A percentile compares a stretch with the other conserved stretches of the same genome.
Evolutionary conservation across 2,888 invertebrate genomes (phyloP).

Genomic region (Argynnis bischoffii): DNA sequence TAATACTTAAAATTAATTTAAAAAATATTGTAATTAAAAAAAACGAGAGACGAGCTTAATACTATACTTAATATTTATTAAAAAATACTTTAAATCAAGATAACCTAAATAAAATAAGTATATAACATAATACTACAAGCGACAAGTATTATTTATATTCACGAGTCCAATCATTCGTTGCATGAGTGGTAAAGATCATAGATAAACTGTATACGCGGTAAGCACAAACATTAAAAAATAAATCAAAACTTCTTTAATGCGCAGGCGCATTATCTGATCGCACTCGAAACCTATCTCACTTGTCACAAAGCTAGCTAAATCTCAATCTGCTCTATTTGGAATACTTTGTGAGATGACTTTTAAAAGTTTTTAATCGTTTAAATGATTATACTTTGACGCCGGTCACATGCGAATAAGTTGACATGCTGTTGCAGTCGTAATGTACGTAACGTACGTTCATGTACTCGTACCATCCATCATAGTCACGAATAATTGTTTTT

Average conservation of each 20-base stretch:
- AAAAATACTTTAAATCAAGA: neutral
- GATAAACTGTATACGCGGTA: slow-evolving; percentile 38
- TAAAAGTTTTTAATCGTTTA: slow-evolving; percentile 13
- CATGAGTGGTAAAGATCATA: slow-evolving; percentile 48
- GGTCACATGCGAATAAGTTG: slow-evolving; percentile 1
- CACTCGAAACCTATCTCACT: slow-evolving; percentile 18
- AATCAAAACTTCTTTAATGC: slow-evolving; percentile 22
- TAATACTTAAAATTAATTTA: no score
- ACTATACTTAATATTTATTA: neutral
- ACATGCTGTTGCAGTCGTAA: slow-evolving; percentile 12
- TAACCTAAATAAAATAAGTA: neutral
- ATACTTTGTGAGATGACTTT: slow-evolving; percentile 17
- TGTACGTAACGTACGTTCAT: neutral
- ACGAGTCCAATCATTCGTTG: slow-evolving; percentile 47
- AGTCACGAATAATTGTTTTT: neutral
- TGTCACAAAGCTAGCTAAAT: slow-evolving; percentile 7
- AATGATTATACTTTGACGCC: neutral
- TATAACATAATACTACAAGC: slow-evolving; percentile 35
- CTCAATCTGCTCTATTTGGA: slow-evolving; percentile 22
- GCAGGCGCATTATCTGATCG: slow-evolving; percentile 23
- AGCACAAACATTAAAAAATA: slow-evolving; percentile 36
- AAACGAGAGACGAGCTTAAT: no score
- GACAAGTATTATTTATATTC: slow-evolving; percentile 40
- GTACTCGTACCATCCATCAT: slow-evolving; percentile 3
- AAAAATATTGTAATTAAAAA: no score